Conservation (phyloP, 2,888 invertebrate genomes). For the Ypsolopha sequella region DNA sequence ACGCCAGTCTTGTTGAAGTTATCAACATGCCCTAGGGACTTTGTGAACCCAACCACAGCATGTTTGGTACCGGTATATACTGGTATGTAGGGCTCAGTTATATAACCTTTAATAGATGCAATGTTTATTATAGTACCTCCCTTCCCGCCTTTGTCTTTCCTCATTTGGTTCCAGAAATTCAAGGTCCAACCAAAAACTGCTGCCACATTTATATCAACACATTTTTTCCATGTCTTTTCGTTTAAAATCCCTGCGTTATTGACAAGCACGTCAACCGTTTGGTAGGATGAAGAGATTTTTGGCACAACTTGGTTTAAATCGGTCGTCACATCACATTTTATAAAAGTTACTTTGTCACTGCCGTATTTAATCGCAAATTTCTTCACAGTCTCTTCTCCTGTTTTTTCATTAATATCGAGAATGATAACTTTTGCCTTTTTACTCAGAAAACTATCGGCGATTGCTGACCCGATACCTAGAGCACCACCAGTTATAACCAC, state of each 20-base stretch:
- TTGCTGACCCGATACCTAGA: constrained; percentile 59
- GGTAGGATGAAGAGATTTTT: constrained; percentile 28
- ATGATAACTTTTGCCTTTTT: constrained; percentile 34
- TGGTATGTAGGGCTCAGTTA: constrained; percentile 50
- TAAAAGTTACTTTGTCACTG: constrained; percentile 43
- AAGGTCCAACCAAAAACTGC: constrained; percentile 24
- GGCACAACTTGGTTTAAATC: constrained; percentile 48
- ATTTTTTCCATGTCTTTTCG: constrained; percentile 14
- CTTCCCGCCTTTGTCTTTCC: constrained; percentile 44
- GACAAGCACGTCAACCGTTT: constrained; percentile 45
- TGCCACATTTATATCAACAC: constrained; percentile 20
- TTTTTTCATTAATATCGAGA: constrained; percentile 30
- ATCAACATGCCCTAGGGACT: constrained; percentile 39
- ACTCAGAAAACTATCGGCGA: constrained; percentile 47
- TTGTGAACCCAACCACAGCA: constrained; percentile 56
- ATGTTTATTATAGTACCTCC: constrained; percentile 72
- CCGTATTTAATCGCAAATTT: constrained; percentile 53
- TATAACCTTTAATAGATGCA: constrained; percentile 67
- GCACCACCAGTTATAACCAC: constrained; percentile 63
- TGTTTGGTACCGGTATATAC: constrained; percentile 67
- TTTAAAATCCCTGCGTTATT: constrained; percentile 53
- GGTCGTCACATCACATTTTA: constrained; percentile 58
- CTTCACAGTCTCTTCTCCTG: constrained; percentile 42
- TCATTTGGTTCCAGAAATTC: constrained; percentile 60
- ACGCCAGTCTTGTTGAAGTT: constrained; percentile 51